Evolutionary conservation across 2,797 vertebrate genomes (phyloP).

Genomic region (Peromyscus melanophrys): DNA sequence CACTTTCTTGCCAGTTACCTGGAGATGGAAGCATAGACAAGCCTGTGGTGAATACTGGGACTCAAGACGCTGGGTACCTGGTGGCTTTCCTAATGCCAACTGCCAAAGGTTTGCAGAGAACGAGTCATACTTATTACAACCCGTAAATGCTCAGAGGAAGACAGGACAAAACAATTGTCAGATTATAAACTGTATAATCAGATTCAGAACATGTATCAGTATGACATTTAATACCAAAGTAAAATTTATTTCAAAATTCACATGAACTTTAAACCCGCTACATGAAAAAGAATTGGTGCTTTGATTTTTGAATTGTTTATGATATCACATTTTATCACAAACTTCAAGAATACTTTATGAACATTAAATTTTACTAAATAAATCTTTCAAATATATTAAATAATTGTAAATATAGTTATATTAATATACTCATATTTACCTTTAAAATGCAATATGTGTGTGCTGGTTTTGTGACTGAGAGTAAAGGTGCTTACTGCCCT

Average conservation of each 20-base stretch:
- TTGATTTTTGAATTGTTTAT: background rate
- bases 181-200: background rate
- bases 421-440: background rate
- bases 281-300: background rate
- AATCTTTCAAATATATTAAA: background rate
- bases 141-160: background rate
- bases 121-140: background rate
- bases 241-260: background rate
- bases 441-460: background rate
- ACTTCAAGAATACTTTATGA: background rate
- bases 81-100: background rate
- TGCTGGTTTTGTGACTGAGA: background rate
- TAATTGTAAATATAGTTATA: background rate
- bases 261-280: background rate
- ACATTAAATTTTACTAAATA: background rate
- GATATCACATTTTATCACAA: background rate
- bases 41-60: too few relatives aligned
- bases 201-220: background rate
- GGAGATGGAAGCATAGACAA: background rate
- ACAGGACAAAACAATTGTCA: background rate
- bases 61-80: too few relatives aligned
- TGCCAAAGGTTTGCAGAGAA: background rate
- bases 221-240: background rate
- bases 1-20: background rate
- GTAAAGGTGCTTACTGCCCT: background rate